Base-by-base conservation (phyloP, 2,113 vertebrate genomes). In the Spilogale gracilis region DNA sequence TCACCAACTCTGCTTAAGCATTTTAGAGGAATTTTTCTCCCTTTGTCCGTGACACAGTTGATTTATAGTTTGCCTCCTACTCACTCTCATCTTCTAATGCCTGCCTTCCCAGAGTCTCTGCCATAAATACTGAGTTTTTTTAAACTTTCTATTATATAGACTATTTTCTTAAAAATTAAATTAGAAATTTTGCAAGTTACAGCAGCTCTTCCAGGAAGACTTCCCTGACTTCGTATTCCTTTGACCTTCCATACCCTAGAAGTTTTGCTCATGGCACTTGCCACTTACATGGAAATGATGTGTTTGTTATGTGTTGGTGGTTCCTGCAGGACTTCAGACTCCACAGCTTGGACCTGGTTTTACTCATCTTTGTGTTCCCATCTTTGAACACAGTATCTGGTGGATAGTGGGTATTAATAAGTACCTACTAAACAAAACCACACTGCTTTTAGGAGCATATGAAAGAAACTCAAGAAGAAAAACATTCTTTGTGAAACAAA, bases 401-500 rank as follows among this genome's bases (percentile, higher is more conserved):
- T 38, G 38, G 18, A 73, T 32, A 52, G 73, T 11, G 25, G 56
- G 7, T 45, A 78, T 85, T 43, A 83, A 73, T 21, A 96, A 45
- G 73, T 71, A 82, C 2, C 23, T 48, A 32, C 50, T 52, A 76
- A n/a, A 17, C 60, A 89, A 90, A 96, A 74, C 52, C 82, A 74
- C 69, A 65, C 50, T 67, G 54, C 27, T 73, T 54, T 87, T 80
- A 83, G 65, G 30, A 54, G 12, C 14, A 45, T 32, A 43, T 13
- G 32, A 92, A 95, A 76, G 61, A 30, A 43, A 63, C 78, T 50
- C 21, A 79, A 56, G 52, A 80, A 96, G 60, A 92, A 52, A 88
- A 94, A 76, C 11, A 32, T 89, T 83, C 32, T 78, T 91, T 82
- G n/a, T 79, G 79, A 94, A 93, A 58, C 52, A 65, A 79, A 94